Evolutionary conservation across 2,888 invertebrate genomes (phyloP).

Genomic region (Rhabditoides inermis): DNA sequence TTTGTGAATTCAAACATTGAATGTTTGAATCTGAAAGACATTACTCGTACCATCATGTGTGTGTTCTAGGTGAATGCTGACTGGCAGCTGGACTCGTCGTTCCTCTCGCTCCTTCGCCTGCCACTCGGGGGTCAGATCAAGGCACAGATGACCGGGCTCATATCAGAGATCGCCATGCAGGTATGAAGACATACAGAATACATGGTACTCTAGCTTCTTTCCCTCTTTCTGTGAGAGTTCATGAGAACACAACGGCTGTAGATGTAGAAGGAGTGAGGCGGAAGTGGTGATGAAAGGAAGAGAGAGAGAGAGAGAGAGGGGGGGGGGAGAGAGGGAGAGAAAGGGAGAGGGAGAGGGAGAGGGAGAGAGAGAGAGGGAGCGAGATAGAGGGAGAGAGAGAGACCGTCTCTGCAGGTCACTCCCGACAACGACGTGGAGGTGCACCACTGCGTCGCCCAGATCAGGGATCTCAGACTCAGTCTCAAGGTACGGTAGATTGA

Average conservation of each 20-base stretch:
- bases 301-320: too few relatives aligned
- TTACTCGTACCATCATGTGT: constrained; percentile 4
- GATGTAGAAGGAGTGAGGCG: too few relatives aligned
- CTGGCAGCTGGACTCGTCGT: constrained; percentile 36
- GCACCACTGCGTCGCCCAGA: constrained; percentile 41
- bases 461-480: constrained; percentile 27
- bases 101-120: constrained; percentile 32
- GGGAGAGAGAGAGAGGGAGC: too few relatives aligned
- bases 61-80: constrained; percentile 30
- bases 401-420: constrained; percentile 26
- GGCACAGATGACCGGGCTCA: constrained; percentile 42
- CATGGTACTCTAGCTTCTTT: background rate
- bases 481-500: too few relatives aligned
- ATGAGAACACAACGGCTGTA: too few relatives aligned
- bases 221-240: too few relatives aligned
- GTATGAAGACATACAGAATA: constrained; percentile 9
- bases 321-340: too few relatives aligned
- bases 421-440: constrained; percentile 37
- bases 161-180: constrained; percentile 42
- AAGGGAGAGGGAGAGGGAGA: too few relatives aligned
- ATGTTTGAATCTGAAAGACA: background rate
- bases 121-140: constrained; percentile 38
- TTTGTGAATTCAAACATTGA: background rate
- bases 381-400: too few relatives aligned
- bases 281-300: too few relatives aligned